Percentiles rank a stretch among this genome's conserved stretches.
Evolutionary conservation across 2,797 vertebrate species (phyloP).

Genomic region (Sparidentex hasta): DNA sequence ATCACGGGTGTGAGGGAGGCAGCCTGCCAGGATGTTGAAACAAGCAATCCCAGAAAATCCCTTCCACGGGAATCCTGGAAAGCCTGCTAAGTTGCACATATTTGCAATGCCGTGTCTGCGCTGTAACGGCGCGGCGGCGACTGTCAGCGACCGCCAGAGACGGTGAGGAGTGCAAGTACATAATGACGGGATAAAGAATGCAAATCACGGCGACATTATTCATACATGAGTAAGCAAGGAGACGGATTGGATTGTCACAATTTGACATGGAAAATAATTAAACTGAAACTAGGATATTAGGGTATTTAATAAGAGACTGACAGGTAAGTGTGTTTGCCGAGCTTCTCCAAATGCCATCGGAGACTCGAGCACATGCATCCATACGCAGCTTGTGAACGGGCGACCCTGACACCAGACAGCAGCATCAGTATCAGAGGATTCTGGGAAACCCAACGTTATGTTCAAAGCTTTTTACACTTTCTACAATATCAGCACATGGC

Average conservation of each 20-base stretch:
- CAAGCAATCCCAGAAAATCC: slow-evolving; percentile 41
- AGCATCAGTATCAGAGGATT: neutral
- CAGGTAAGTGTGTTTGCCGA: slow-evolving; percentile 8
- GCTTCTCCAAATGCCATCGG: neutral
- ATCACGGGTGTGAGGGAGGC: slow-evolving; percentile 28
- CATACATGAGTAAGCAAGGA: slow-evolving; percentile 7
- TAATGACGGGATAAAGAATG: slow-evolving; percentile 25
- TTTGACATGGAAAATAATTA: slow-evolving; percentile 36
- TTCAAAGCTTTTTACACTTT: neutral
- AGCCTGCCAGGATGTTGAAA: slow-evolving; percentile 41
- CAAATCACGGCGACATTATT: slow-evolving; percentile 29
- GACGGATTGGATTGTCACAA: slow-evolving; percentile 11
- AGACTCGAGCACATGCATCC: neutral
- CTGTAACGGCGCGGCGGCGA: neutral
- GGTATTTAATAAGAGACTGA: slow-evolving; percentile 18
- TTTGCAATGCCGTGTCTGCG: slow-evolving; percentile 10
- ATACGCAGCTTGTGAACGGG: neutral
- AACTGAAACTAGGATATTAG: slow-evolving; percentile 11
- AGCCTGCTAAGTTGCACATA: slow-evolving; percentile 19
- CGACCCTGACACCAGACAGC: neutral
- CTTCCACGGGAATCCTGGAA: slow-evolving; percentile 24
- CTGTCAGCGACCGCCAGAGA: neutral
- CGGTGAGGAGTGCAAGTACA: neutral
- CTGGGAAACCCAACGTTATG: neutral
- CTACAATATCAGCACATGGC: neutral